Evolutionary conservation across 2,888 invertebrate species (phyloP), one percentile per base, ranked within the genome.

Genomic region (Acronicta aceris): DNA sequence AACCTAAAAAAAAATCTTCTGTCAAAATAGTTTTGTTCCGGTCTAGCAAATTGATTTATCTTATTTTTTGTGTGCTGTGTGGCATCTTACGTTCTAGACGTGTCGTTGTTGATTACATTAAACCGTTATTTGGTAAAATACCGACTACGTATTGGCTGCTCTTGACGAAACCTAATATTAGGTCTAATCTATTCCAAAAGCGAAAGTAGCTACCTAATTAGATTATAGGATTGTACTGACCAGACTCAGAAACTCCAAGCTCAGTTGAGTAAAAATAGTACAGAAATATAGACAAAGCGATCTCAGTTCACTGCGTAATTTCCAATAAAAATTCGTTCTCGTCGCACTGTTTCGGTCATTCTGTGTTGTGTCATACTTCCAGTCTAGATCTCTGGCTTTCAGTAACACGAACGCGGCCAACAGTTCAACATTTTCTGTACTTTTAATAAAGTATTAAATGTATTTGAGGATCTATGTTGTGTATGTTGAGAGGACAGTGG

Each of bases 391-490:
- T 78, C 55, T 67, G 51, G 21, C 17, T 64, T 78, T 71, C 76
- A 84, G 81, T 85, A 64, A 49, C 53, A 53, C 70, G 49, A 72
- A 43, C 56, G 77, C 67, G 55, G 70, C 53, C 46, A 59, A 72
- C 54, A 56, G 60, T 61, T 71, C 71, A 72, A 71, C 66, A 62
- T 65, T 65, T 52, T 81, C 79, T 66, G 72, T 74, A 66, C 71
- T 69, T 79, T 86, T 83, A 75, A 81, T 65, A 65, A 30, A 56
- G 38, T 65, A 54, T 85, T 86, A 86, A 88, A 91, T 93, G 93
- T 88, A 87, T 82, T 82, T 85, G 78, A 93, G 87, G 78, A 77
- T 89, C 51, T 81, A 81, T 54, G 69, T 89, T 47, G 85, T 93
- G 45, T 92, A 89, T 76, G 83, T 86, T 64, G 86, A 87, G 74